Evolutionary conservation across 2,888 invertebrate species (phyloP), one percentile per base, ranked within the genome.

Genomic region (Hydrotaea diabolus): DNA sequence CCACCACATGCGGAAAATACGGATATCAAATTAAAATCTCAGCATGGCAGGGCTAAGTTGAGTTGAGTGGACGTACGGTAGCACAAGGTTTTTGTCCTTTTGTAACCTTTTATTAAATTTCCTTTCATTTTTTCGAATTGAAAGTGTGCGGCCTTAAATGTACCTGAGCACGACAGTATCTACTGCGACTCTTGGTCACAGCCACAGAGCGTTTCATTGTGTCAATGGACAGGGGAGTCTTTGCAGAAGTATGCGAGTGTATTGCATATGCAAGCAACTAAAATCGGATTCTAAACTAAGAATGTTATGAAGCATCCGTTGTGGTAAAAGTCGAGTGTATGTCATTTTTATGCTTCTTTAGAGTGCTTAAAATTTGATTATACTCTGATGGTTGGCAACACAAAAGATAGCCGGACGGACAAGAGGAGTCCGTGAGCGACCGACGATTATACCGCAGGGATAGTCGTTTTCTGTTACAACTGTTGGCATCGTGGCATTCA

Each of bases 361-460:
- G 26, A 57, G 78, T 75, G 71, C 43, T 75, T 78, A 62, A 75
- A 75, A 82, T 82, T 82, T 82, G 62, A 79, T 79, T 82, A 82
- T 64, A 26, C 31, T 69, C 39, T 78, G 78, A 78, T 71, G 53
- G 36, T 11, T 43, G 43, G 11, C 64, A 21, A 66, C 64, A 77
- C 55, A 62, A 9, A 43, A 17, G 39, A 39, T 11, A 11, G 39
- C 3, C 11, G 39, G 13, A 11, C 13, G 2, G 39, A 11, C 39
- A 11, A 39, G 13, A 8, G 39, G 39, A 9, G 1, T 11, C 8
- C 1, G 39, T 39, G 39, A 11, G 39, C 7, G 39, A 39, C 4
- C 39, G 39, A 8, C 7, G 7, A 1, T 3, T 9, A 39, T 3
- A 39, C 39, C 8, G 8, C 8, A 55, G 9, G 55, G 59, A 31